Conservation (phyloP, 2,797 vertebrate species). For the Coilia nasus region DNA sequence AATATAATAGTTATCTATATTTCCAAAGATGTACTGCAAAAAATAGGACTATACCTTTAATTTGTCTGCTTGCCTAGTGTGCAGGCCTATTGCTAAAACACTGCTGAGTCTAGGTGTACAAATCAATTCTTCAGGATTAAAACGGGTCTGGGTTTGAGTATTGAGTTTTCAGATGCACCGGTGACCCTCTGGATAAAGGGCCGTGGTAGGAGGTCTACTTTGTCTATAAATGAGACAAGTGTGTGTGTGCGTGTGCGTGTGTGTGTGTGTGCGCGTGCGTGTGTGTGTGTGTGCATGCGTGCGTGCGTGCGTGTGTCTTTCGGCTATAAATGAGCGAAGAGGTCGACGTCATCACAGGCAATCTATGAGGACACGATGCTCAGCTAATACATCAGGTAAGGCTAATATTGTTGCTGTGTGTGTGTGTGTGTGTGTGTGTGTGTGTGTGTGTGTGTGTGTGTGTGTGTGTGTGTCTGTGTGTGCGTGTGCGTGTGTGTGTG, state of each 20-base stretch:
- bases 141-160: neutral
- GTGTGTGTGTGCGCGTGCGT: too few relatives aligned
- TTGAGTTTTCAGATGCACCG: neutral
- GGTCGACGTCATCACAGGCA: neutral
- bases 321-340: too few relatives aligned
- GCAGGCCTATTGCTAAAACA: neutral
- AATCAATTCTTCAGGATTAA: neutral
- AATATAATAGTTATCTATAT: neutral
- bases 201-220: too few relatives aligned
- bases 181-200: neutral
- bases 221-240: too few relatives aligned
- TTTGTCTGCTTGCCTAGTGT: neutral
- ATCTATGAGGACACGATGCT: neutral
- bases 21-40: neutral
- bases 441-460: too few relatives aligned
- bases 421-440: too few relatives aligned
- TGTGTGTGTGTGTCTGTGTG: too few relatives aligned
- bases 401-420: neutral
- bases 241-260: too few relatives aligned
- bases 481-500: too few relatives aligned
- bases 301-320: too few relatives aligned
- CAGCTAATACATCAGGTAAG: neutral
- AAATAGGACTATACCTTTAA: neutral
- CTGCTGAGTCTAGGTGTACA: neutral
- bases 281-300: too few relatives aligned